Evolutionary conservation across 2,888 invertebrate genomes (phyloP).

Genomic region (Lysandra bellargus): DNA sequence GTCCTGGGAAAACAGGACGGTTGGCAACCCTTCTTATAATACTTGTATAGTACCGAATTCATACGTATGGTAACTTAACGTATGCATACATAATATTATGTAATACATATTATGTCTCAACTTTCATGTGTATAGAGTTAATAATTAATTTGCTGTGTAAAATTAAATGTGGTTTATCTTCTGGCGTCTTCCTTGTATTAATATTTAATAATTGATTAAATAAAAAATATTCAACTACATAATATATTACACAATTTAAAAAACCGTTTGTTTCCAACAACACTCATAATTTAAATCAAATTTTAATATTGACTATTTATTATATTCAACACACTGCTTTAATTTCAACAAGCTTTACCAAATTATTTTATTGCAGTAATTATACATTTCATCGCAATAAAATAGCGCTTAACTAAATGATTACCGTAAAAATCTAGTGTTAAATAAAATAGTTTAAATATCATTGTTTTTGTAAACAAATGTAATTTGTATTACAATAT

Average conservation of each 20-base stretch:
- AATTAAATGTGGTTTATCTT: too few relatives aligned
- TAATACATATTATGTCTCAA: too few relatives aligned
- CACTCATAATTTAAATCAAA: neutral
- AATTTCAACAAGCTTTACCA: slow-evolving; percentile 20
- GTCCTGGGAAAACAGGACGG: too few relatives aligned
- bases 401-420: slow-evolving; percentile 9
- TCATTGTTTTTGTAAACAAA: neutral
- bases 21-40: too few relatives aligned
- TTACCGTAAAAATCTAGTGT: slow-evolving; percentile 6
- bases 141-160: too few relatives aligned
- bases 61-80: too few relatives aligned
- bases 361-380: slow-evolving; percentile 23
- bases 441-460: neutral
- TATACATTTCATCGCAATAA: slow-evolving; percentile 14
- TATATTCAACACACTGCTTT: neutral
- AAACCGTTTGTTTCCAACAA: neutral
- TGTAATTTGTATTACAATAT: neutral
- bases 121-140: too few relatives aligned
- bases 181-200: too few relatives aligned
- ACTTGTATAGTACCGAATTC: too few relatives aligned
- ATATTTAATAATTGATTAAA: too few relatives aligned
- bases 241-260: neutral
- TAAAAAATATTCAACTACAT: too few relatives aligned
- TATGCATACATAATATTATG: too few relatives aligned
- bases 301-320: neutral